Evolutionary conservation across 2,888 invertebrate genomes (phyloP).

Genomic region (Neoscelio sp.): DNA sequence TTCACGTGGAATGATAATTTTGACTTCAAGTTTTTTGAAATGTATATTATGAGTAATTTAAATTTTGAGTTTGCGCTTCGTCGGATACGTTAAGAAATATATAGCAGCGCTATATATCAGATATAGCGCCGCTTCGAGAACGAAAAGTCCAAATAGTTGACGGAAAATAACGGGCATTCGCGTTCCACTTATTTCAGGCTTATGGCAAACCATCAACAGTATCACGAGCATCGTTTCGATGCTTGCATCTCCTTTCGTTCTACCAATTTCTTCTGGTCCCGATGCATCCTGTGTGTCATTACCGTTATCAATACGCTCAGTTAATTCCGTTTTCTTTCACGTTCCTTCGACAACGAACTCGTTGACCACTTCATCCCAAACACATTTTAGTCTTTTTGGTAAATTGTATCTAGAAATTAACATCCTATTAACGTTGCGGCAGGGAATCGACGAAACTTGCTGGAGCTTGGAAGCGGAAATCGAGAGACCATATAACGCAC

Average conservation of each 20-base stretch:
- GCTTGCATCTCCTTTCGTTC: slow-evolving; percentile 6
- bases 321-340: slow-evolving; percentile 15
- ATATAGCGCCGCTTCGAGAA: background rate
- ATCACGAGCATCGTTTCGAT: slow-evolving; percentile 38
- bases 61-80: no score
- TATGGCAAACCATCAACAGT: slow-evolving; percentile 31
- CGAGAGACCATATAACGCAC: background rate
- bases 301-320: slow-evolving; percentile 46
- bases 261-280: slow-evolving; percentile 1
- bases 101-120: no score
- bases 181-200: slow-evolving; percentile 49
- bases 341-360: background rate
- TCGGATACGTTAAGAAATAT: no score
- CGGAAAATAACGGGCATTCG: slow-evolving; percentile 48
- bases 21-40: no score
- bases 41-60: no score
- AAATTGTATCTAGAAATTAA: no score
- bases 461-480: no score
- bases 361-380: no score
- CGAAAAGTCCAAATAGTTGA: slow-evolving; percentile 5
- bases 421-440: no score
- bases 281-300: slow-evolving; percentile 56
- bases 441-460: background rate
- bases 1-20: no score
- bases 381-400: no score